Conservation (phyloP, 2,797 vertebrate species). For the Cryptoblepharus egeriae region DNA sequence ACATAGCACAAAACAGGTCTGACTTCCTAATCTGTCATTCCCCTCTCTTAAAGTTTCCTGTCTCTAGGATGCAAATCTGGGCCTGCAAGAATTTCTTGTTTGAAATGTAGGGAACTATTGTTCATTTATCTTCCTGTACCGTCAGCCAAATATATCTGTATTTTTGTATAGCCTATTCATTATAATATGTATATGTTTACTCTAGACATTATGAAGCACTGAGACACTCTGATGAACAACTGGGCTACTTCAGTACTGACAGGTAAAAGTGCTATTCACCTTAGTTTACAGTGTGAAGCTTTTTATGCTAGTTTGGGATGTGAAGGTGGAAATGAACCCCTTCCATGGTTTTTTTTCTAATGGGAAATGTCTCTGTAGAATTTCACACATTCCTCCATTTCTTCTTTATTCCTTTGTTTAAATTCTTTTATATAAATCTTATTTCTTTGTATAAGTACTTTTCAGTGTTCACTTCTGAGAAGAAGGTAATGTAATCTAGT, state of each 20-base stretch:
- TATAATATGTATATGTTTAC: not conserved
- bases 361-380: not conserved
- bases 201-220: conserved; percentile 61
- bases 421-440: no score
- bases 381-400: not conserved
- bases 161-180: not conserved
- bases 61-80: conserved; percentile 10
- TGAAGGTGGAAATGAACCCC: not conserved
- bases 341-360: not conserved
- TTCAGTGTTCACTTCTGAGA: no score
- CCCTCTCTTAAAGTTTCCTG: not conserved
- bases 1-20: not conserved
- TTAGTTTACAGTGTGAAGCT: not conserved
- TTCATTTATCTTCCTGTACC: not conserved
- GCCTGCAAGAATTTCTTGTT: conserved; percentile 20
- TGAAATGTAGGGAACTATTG: not conserved
- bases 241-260: conserved; percentile 62
- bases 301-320: not conserved
- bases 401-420: not conserved
- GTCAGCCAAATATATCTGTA: not conserved
- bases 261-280: conserved; percentile 60
- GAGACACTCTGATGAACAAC: conserved; percentile 58
- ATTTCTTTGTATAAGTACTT: no score
- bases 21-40: not conserved
- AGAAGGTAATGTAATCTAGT: no score